These are phyloP conservation scores for Lymantria monacha DNA, from an alignment of 2,888 invertebrate species.

Conservation along the genomic window DNA sequence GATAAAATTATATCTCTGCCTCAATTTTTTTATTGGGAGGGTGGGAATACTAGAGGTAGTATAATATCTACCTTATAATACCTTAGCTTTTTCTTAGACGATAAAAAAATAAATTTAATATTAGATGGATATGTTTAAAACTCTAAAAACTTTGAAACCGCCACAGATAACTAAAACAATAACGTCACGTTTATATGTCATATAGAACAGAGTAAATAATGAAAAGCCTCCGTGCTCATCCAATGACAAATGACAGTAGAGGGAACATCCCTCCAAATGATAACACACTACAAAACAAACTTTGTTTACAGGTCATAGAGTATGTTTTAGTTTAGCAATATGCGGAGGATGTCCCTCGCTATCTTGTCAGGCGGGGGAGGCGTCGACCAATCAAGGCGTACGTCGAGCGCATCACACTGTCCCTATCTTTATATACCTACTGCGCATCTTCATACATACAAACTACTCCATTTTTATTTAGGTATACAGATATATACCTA, in stretches of 20 bases:
- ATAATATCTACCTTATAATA: too few species aligned
- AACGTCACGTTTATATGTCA: conserved; percentile 22
- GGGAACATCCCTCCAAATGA: conserved; percentile 71
- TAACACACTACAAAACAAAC: conserved; percentile 38
- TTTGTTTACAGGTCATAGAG: conserved; percentile 33
- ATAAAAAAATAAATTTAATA: too few species aligned
- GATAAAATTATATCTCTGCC: too few species aligned
- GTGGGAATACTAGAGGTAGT: too few species aligned
- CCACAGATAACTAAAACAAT: conserved; percentile 8
- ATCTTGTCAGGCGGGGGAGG: conserved; percentile 81
- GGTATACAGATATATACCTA: too few species aligned
- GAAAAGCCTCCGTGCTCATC: conserved; percentile 73
- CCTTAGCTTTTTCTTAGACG: too few species aligned
- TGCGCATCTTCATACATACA: conserved; percentile 52
- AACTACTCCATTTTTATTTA: neutral
- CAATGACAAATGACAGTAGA: conserved; percentile 77
- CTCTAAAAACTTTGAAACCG: too few species aligned
- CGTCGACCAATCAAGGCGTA: conserved; percentile 66
- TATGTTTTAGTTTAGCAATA: conserved; percentile 29
- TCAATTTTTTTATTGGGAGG: too few species aligned
- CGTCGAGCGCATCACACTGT: conserved; percentile 71
- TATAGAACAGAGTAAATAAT: conserved; percentile 68
- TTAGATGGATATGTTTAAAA: too few species aligned
- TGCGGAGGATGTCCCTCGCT: conserved; percentile 74
- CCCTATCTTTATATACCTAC: conserved; percentile 66